phyloP scores from a whole-genome alignment of 1,140 invertebrate genomes.

The Drosophila saltans region DNA sequence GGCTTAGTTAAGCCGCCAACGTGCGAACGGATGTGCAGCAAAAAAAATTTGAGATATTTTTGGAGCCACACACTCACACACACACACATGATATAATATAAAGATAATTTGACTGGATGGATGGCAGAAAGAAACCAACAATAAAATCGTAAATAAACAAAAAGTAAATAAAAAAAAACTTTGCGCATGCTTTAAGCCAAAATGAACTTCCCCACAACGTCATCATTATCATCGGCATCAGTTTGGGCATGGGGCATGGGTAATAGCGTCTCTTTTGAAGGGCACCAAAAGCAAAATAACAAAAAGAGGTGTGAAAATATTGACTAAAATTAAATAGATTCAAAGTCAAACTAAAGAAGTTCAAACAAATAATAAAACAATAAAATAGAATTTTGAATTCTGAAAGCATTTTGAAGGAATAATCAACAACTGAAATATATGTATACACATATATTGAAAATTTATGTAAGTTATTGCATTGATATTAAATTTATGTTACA shows the following conservation, averaged over 20 bases:
- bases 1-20: slow-evolving; percentile 37
- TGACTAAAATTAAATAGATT: slow-evolving; percentile 10
- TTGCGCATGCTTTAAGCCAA: slow-evolving; percentile 63
- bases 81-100: slow-evolving; percentile 30
- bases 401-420: background rate
- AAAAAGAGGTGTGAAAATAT: slow-evolving; percentile 39
- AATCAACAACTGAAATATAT: too few species aligned
- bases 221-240: background rate
- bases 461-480: slow-evolving; percentile 8
- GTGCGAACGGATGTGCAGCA: slow-evolving; percentile 77
- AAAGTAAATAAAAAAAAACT: slow-evolving; percentile 57
- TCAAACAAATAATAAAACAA: slow-evolving; percentile 7
- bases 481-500: background rate
- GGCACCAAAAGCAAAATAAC: slow-evolving; percentile 28
- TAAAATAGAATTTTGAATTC: background rate
- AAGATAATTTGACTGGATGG: slow-evolving; percentile 58
- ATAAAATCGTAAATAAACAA: slow-evolving; percentile 62
- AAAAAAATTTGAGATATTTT: slow-evolving; percentile 37
- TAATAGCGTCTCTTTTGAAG: slow-evolving; percentile 39
- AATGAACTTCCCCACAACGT: background rate
- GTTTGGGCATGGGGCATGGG: slow-evolving; percentile 28
- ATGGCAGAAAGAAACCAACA: slow-evolving; percentile 65
- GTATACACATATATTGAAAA: slow-evolving; percentile 15
- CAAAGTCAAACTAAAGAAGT: slow-evolving; percentile 8
- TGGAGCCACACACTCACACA: slow-evolving; percentile 21